Evolutionary conservation across 2,113 vertebrate species (phyloP), one percentile per base, ranked within the genome.

Genomic region (Tragulus kanchil): DNA sequence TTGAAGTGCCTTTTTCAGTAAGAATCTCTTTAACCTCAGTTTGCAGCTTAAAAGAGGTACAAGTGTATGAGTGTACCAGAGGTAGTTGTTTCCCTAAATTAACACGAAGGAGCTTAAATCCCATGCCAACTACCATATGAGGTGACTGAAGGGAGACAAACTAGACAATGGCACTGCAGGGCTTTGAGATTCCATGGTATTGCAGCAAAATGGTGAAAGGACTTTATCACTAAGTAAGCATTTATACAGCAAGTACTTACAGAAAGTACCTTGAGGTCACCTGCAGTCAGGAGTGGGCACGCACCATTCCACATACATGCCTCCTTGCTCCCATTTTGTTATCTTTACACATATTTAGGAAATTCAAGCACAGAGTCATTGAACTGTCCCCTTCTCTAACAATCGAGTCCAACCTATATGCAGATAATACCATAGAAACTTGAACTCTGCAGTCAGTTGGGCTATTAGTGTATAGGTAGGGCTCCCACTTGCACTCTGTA

Each of bases 1-100:
- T 93, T 58, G 23, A 95, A 52, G 42, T 92, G 85, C 93, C 89
- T 93, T 97, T 94, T 98, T 75, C 90, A 96, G 2, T 54, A 94
- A 71, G n/a, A 82, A 19, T 95, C 42, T 96, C 89, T 87, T 90
- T 93, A 88, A 94, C 48, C n/a, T 92, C 96, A 48, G 45, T 59
- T 96, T 87, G 65, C 54, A 97, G 87, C 64, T 92, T 88, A 79
- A 94, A 97, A 94, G 79, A 93, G n/a, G 69, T 62, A 87, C 69
- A 71, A 42, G n/a, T 25, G 6, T 62, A 12, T 61, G 86, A 85
- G 19, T 11, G 93, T 90, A 93, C 59, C 77, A n/a, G 36, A 71
- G 92, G 58, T 89, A 81, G 90, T 5, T 58, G 54, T 77, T 82
- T 90, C 36, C 67, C 61, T 86, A 31, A 56, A 73, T 89, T 50